Base-by-base conservation (phyloP, 1,140 invertebrate genomes). In the Stenopsyche tienmushanensis region DNA sequence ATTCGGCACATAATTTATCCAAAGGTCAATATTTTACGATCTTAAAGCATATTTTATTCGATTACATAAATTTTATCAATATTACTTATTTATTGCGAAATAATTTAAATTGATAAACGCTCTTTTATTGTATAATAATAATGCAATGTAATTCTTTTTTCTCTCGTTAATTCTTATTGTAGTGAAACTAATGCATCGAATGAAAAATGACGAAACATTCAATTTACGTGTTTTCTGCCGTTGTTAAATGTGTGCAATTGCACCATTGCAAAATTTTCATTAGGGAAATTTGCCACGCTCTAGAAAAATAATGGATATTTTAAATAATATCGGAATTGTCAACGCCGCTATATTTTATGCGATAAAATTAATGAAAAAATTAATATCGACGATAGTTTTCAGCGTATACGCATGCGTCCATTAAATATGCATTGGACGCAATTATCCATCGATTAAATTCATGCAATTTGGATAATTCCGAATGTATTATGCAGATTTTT, bases 281-380 rank as follows among this genome's bases (percentile, higher is more conserved):
- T 64, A 64, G 62, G 23, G 25, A 64, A 54, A 64, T 53, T 64
- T 55, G 49, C 42, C 62, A 45, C 62, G 62, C 62, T 64, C 62
- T 45, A 64, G 49, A 64, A 64, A 64, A 62, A 60, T 60, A 60
- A 60, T 57, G 34, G 20, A 42, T 57, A 41, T 42, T 57, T 57
- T 39, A n/a, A 13, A 42, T 42, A 25, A 52, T 21, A 52, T 23
- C n/a, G n/a, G n/a, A n/a, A n/a, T n/a, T n/a, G n/a, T n/a, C n/a
- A 34, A 34, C 29, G 29, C 29, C 5, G 29, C 29, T 5, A 34
- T 13, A 34, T 7, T 34, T 34, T 34, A 34, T 34, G 29, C 29
- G 13, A 34, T 7, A 34, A 34, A 34, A 34, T 34, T 13, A 7
- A 34, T 34, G 29, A 34, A 34, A 5, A 5, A 13, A 34, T 34